Conservation (phyloP, 2,888 invertebrate species). For the Hydraecia micacea region DNA sequence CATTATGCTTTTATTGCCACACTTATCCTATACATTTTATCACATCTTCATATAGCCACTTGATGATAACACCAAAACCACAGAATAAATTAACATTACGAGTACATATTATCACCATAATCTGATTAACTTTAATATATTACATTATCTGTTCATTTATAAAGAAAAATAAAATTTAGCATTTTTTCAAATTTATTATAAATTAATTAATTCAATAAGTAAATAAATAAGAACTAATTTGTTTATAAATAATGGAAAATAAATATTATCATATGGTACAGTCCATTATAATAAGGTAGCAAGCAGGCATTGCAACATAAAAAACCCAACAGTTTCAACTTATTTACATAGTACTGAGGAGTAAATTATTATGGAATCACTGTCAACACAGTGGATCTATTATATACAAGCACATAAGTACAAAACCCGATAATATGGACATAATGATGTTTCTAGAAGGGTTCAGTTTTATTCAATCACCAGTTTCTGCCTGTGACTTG, state of each 20-base stretch:
- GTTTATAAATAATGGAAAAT: neutral
- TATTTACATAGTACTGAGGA: neutral
- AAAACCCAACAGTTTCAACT: neutral
- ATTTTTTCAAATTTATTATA: slow-evolving; percentile 4
- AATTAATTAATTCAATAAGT: slow-evolving; percentile 22
- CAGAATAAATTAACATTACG: slow-evolving; percentile 37
- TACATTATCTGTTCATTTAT: slow-evolving; percentile 4
- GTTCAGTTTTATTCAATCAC: neutral
- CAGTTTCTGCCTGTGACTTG: neutral
- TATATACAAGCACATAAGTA: slow-evolving; percentile 59
- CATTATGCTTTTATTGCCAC: slow-evolving; percentile 36
- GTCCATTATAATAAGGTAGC: neutral
- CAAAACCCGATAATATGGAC: slow-evolving; percentile 51
- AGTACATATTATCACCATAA: slow-evolving; percentile 52
- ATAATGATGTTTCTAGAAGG: neutral
- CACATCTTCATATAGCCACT: slow-evolving; percentile 34
- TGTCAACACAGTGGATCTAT: slow-evolving; percentile 15
- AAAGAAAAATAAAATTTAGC: slow-evolving; percentile 1
- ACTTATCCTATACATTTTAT: slow-evolving; percentile 31
- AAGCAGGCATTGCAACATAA: neutral
- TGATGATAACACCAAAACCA: slow-evolving; percentile 49
- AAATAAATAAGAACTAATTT: slow-evolving; percentile 32
- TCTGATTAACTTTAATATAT: slow-evolving; percentile 25
- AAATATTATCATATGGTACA: slow-evolving; percentile 13
- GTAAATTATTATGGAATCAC: slow-evolving; percentile 14